A percentile compares a stretch with the other conserved stretches of the same genome.
These are phyloP conservation scores for Entomobrya proxima DNA, from an alignment of 2,888 invertebrate species.

Conservation along the genomic window DNA sequence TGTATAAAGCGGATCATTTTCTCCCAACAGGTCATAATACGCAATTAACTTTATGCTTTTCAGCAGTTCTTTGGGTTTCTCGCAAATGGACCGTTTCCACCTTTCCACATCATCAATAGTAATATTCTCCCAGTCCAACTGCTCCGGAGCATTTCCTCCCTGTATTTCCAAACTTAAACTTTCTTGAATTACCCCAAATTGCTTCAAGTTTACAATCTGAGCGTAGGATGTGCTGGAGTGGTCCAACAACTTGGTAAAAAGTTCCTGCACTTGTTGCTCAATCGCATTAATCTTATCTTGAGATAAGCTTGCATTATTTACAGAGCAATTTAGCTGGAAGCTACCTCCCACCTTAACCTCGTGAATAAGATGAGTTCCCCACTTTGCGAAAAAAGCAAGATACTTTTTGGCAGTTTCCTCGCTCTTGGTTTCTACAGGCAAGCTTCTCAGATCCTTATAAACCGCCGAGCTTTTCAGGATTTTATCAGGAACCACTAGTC, in stretches of 20 bases:
- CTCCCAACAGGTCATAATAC: background rate
- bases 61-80: background rate
- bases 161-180: background rate
- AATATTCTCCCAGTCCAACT: background rate
- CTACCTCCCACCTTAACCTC: constrained; percentile 32
- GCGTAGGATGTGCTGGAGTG: background rate
- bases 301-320: background rate
- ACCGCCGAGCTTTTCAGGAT: background rate
- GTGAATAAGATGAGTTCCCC: constrained; percentile 37
- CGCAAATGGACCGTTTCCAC: background rate
- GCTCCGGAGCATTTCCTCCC: background rate
- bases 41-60: constrained; percentile 1
- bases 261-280: background rate
- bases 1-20: background rate
- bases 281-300: background rate
- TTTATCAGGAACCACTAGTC: background rate
- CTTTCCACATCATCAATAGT: background rate
- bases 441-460: background rate
- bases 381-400: constrained; percentile 37
- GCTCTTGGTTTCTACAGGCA: background rate
- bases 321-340: background rate
- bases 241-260: background rate
- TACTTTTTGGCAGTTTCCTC: background rate
- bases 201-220: background rate
- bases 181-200: background rate